These are phyloP conservation scores for Brachionus angularis DNA, from an alignment of 1,140 invertebrate species.

Conservation along the genomic window DNA sequence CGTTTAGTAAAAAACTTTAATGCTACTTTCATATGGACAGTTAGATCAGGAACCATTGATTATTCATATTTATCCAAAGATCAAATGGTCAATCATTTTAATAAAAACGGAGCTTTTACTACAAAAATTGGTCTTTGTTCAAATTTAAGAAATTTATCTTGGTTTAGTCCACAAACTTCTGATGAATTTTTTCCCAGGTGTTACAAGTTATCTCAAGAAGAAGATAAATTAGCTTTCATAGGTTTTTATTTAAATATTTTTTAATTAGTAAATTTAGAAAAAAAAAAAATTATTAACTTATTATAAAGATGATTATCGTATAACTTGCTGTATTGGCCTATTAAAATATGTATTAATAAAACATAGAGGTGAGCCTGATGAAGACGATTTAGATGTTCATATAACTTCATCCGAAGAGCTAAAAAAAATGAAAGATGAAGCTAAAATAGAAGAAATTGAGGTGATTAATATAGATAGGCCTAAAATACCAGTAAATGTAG, in stretches of 20 bases:
- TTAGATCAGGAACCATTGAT: slow-evolving; percentile 73
- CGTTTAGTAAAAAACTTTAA: slow-evolving; percentile 60
- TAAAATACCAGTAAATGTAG: too few relatives aligned
- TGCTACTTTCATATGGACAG: slow-evolving; percentile 81
- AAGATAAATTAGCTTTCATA: slow-evolving; percentile 79
- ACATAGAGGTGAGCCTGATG: slow-evolving; percentile 48
- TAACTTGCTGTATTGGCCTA: slow-evolving; percentile 77
- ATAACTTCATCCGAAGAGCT: slow-evolving; percentile 28
- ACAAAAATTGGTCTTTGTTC: slow-evolving; percentile 75
- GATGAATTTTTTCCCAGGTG: slow-evolving; percentile 78
- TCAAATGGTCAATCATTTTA: slow-evolving; percentile 72
- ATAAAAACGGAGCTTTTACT: slow-evolving; percentile 72
- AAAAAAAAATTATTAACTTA: not conserved
- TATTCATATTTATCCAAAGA: slow-evolving; percentile 65
- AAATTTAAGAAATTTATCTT: slow-evolving; percentile 77
- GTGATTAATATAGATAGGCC: slow-evolving; percentile 31
- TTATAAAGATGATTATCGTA: slow-evolving; percentile 72
- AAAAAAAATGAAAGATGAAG: slow-evolving; percentile 48
- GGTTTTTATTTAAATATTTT: slow-evolving; percentile 47
- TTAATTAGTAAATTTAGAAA: not conserved
- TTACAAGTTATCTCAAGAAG: slow-evolving; percentile 67
- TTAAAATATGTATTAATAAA: slow-evolving; percentile 70
- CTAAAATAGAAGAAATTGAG: slow-evolving; percentile 52
- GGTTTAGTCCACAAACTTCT: slow-evolving; percentile 76
- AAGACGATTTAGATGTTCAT: slow-evolving; percentile 42